These are phyloP conservation scores for Hermodice carunculata DNA, from an alignment of 2,888 invertebrate genomes.

Conservation along the genomic window DNA sequence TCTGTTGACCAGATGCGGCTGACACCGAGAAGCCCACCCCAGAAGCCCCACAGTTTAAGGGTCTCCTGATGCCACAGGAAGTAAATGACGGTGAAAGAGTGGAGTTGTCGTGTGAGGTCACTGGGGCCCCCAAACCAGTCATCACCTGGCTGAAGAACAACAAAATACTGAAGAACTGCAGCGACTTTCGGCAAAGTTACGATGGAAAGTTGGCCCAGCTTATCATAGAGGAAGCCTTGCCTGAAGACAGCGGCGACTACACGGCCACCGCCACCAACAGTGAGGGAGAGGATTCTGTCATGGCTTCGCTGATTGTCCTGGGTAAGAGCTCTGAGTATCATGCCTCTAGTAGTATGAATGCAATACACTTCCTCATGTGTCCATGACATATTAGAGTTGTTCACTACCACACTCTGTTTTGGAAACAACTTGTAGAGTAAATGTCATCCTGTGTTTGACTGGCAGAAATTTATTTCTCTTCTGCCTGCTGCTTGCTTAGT, in stretches of 20 bases:
- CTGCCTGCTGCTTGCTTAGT: too few species aligned
- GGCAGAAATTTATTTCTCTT: too few species aligned
- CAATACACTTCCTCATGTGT: too few species aligned
- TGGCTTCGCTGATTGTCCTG: slow-evolving; percentile 40
- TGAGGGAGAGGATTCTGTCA: slow-evolving; percentile 46
- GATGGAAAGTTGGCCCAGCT: slow-evolving; percentile 47
- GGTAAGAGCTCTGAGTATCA: too few species aligned
- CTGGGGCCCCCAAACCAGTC: slow-evolving; percentile 49
- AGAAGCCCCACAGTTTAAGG: slow-evolving; percentile 1
- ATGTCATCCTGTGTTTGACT: too few species aligned
- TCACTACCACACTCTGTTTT: too few species aligned
- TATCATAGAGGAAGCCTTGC: slow-evolving; percentile 45
- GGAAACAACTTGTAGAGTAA: too few species aligned
- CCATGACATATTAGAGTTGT: too few species aligned
- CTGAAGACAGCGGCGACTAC: slow-evolving; percentile 49
- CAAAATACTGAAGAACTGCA: slow-evolving; percentile 46
- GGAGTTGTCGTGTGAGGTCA: slow-evolving; percentile 48
- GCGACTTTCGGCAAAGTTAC: slow-evolving; percentile 52
- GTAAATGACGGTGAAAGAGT: slow-evolving; percentile 24
- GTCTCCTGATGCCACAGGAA: slow-evolving; percentile 3
- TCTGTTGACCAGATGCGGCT: not conserved
- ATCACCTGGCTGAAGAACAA: slow-evolving; percentile 54
- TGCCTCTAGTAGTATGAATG: too few species aligned
- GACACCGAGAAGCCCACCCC: not conserved
- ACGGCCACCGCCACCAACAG: slow-evolving; percentile 54